A percentile compares a stretch with the other conserved stretches of the same genome.
Evolutionary conservation across 1,140 invertebrate species (phyloP).

Genomic region (Drosophila kanapiae): DNA sequence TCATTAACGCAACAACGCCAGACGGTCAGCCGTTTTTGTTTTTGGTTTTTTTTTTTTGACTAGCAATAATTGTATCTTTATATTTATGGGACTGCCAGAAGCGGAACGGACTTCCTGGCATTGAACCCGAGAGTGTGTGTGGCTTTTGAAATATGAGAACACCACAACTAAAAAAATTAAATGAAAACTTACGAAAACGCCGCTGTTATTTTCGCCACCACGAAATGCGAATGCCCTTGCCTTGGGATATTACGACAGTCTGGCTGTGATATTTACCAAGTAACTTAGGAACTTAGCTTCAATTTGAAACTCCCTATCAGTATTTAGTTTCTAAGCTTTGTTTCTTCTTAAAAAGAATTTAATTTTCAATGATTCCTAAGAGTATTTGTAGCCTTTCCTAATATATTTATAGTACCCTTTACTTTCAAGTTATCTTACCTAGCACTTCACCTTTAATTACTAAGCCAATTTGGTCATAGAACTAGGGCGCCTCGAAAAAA

Average conservation of each 20-base stretch:
- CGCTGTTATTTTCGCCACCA: not conserved
- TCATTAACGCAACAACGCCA: constrained; percentile 62
- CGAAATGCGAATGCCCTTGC: constrained; percentile 28
- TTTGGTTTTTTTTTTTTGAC: not conserved
- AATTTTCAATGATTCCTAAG: not conserved
- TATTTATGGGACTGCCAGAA: constrained; percentile 59
- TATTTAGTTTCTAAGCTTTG: not conserved
- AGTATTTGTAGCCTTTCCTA: not conserved
- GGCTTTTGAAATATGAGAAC: constrained; percentile 73
- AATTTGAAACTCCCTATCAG: not conserved
- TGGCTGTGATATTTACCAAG: not conserved
- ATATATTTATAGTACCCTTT: too few species aligned
- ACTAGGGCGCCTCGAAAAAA: constrained; percentile 7
- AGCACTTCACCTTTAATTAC: constrained; percentile 5
- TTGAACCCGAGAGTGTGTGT: constrained; percentile 64
- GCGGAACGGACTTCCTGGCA: constrained; percentile 80
- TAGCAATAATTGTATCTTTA: constrained; percentile 57
- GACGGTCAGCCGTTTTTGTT: constrained; percentile 28
- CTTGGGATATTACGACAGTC: not conserved
- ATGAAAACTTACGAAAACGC: constrained; percentile 41
- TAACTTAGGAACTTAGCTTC: not conserved
- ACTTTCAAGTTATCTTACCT: not conserved
- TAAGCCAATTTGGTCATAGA: constrained; percentile 4
- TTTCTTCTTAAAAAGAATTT: not conserved
- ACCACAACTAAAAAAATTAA: constrained; percentile 24